Evolutionary conservation across 2,113 vertebrate species (phyloP).

Genomic region (Chloropsis cyanopogon): DNA sequence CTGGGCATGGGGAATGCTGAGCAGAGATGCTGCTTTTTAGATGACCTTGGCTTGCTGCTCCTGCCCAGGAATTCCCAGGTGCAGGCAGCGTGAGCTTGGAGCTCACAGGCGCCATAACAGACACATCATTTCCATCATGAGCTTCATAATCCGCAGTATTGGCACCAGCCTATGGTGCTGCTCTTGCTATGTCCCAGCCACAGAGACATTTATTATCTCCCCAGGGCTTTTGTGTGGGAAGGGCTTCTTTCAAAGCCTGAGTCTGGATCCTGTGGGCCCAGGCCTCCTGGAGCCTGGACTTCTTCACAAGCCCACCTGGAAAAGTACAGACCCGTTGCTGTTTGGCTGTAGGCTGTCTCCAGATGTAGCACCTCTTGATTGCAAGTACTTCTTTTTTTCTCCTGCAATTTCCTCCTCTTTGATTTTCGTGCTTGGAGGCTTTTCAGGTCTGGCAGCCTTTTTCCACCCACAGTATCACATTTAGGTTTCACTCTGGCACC

Average conservation of each 20-base stretch:
- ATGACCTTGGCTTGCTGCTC: not conserved
- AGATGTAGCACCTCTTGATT: conserved; percentile 35
- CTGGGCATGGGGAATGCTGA: accelerated
- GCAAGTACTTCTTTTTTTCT: not conserved
- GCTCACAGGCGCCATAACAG: accelerated
- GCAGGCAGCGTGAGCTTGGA: not conserved
- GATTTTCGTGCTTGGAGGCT: conserved; percentile 33
- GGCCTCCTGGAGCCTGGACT: not conserved
- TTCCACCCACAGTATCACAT: conserved; percentile 46
- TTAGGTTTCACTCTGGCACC: conserved; percentile 41
- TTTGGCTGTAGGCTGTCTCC: conserved; percentile 10
- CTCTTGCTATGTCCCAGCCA: not conserved
- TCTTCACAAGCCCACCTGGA: not conserved
- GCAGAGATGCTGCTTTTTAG: not conserved
- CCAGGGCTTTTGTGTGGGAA: not conserved
- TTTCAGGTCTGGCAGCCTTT: conserved; percentile 53
- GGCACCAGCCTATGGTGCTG: not conserved
- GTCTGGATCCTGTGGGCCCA: not conserved
- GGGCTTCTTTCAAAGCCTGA: not conserved
- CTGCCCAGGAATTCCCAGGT: not conserved
- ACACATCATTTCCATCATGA: not conserved
- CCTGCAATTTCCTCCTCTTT: conserved; percentile 27
- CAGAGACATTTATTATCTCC: not conserved
- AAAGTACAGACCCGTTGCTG: not conserved
- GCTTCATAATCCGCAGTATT: not conserved